Base-by-base conservation (phyloP, 2,888 invertebrate species). In the Campaea margaritaria region DNA sequence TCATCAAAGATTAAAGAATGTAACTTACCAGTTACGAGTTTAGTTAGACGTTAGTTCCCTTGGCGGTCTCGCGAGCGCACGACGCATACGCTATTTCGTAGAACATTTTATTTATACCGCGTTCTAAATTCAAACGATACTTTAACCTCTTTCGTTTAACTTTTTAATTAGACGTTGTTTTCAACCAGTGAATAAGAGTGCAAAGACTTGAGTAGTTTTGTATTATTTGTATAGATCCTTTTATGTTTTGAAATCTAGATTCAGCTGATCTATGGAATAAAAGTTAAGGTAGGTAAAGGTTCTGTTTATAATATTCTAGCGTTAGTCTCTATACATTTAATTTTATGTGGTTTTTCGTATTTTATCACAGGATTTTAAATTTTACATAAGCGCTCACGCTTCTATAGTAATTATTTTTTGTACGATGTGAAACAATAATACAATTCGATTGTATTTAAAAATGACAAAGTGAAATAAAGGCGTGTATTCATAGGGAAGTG, bases 61-160 rank as follows among this genome's bases (percentile, higher is more conserved):
- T 45, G 57, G 51, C 45, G 50, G 55, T 38, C 61, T 67, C 56
- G 65, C 58, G 61, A 50, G 58, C 39, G 62, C 31, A 46, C 58
- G 64, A 73, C 73, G 73, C 75, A 66, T 54, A 75, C 73, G 74
- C 59, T 53, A 43, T 41, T 53, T 47, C 59, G 36, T 42, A 31
- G 10, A 31, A 21, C 21, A 41, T 34, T 36, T 43, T 47, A 49
- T 36, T 46, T 41, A 2, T 46, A 41, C 27, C 47, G 48, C 28
- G 52, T 58, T 58, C 58, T 15, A 42, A 43, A 58, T 52, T 48
- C 38, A 48, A 58, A 47, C 51, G 51, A 51, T 47, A 50, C n/a
- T 48, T 38, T 16, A 27, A 42, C 16, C 15, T 38, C 7, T 52
- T 39, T 41, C 21, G 31, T 43, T 47, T 51, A 1, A 12, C 15